Conservation (phyloP, 2,797 vertebrate species). For the Austrolebias charrua region DNA sequence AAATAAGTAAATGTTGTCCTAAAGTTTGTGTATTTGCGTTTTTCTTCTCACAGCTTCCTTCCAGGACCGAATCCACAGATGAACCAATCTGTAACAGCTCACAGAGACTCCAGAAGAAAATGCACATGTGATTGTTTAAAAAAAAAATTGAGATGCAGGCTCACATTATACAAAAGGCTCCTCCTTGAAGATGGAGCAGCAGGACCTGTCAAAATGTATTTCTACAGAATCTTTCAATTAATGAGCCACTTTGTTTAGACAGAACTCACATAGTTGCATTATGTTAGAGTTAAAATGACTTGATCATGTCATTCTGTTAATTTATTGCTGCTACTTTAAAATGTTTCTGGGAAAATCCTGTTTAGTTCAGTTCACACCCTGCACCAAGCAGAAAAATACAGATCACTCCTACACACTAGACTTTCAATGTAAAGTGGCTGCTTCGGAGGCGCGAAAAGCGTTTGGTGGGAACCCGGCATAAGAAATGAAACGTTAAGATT, state of each 20-base stretch:
- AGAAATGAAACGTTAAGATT: no score
- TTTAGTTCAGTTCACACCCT: no score
- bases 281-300: conserved; percentile 3
- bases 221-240: conserved; percentile 38
- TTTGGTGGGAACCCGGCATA: no score
- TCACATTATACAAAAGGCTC: conserved; percentile 35
- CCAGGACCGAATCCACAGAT: conserved; percentile 19
- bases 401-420: no score
- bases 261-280: conserved; percentile 1
- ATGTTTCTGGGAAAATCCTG: no score
- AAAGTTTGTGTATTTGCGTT: background rate
- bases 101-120: conserved; percentile 15
- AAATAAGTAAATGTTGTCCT: conserved; percentile 4
- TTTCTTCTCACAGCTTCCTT: conserved; percentile 10
- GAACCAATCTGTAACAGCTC: conserved; percentile 5
- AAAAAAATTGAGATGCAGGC: conserved; percentile 50
- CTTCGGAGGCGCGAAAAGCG: no score
- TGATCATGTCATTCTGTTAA: background rate
- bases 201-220: conserved; percentile 31
- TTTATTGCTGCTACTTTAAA: no score
- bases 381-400: no score
- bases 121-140: conserved; percentile 43
- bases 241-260: conserved; percentile 22
- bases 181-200: conserved; percentile 28
- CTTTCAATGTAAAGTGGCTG: no score